These are phyloP conservation scores for Oncorhynchus masou DNA, from an alignment of 2,113 vertebrate genomes.

Conservation along the genomic window DNA sequence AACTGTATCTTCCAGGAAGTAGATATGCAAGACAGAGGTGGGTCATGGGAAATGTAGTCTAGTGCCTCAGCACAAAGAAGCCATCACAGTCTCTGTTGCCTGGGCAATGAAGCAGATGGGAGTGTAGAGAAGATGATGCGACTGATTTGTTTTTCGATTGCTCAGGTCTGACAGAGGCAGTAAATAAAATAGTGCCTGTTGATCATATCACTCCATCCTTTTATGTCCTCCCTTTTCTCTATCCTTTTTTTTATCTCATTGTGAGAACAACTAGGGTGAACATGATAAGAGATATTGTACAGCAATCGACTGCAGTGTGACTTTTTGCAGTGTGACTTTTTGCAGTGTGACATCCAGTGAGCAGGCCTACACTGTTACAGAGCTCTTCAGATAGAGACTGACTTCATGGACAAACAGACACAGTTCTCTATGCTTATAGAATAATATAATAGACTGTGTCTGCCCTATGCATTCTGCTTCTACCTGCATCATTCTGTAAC, in stretches of 20 bases:
- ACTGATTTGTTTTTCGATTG: conserved; percentile 28
- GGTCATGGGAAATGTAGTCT: conserved; percentile 43
- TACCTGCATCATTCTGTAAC: conserved; percentile 17
- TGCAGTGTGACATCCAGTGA: background rate
- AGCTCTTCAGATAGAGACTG: background rate
- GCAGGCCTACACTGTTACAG: conserved; percentile 4
- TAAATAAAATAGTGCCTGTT: conserved; percentile 9
- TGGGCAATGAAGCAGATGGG: conserved; percentile 20
- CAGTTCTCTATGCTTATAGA: background rate
- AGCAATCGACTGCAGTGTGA: background rate
- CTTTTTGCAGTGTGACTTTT: background rate
- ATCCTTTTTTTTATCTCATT: conserved; percentile 7
- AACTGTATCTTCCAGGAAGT: conserved; percentile 9
- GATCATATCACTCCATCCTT: conserved; percentile 24
- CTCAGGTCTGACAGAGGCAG: conserved; percentile 33
- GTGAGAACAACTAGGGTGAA: background rate
- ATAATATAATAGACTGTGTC: background rate
- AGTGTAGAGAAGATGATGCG: background rate
- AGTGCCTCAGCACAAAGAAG: conserved; percentile 36
- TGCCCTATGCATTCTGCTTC: background rate
- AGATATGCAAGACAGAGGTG: conserved; percentile 35
- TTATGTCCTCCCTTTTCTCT: conserved; percentile 13
- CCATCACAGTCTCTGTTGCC: conserved; percentile 47
- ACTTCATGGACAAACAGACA: background rate
- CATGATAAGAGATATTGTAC: conserved; percentile 9